These are phyloP conservation scores for Ennomos quercinarius DNA, from an alignment of 2,888 invertebrate species.

Conservation along the genomic window DNA sequence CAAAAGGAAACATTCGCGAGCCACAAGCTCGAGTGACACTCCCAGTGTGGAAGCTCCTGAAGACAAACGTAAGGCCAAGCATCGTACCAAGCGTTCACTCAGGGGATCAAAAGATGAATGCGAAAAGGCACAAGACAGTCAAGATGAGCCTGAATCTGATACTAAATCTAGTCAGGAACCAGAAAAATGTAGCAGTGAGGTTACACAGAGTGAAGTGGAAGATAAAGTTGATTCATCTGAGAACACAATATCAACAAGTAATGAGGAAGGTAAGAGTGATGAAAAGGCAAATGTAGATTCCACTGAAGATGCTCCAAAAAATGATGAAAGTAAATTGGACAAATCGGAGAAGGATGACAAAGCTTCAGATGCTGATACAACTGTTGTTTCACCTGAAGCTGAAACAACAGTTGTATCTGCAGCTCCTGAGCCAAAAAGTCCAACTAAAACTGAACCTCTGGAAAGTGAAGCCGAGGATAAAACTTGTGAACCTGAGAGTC, in stretches of 20 bases:
- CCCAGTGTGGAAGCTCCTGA: conserved; percentile 74
- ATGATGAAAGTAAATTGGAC: conserved; percentile 37
- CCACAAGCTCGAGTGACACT: conserved; percentile 80
- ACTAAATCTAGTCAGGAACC: conserved; percentile 38
- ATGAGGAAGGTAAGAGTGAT: conserved; percentile 28
- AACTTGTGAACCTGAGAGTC: conserved; percentile 35
- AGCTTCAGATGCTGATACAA: conserved; percentile 61
- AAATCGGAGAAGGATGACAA: conserved; percentile 41
- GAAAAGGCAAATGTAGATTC: conserved; percentile 35
- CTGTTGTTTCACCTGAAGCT: conserved; percentile 65
- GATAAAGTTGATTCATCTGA: conserved; percentile 38
- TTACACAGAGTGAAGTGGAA: conserved; percentile 55
- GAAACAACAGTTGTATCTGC: conserved; percentile 58
- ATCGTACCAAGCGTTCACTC: conserved; percentile 65
- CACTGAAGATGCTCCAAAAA: conserved; percentile 35
- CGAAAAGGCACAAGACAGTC: conserved; percentile 67
- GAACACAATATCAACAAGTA: conserved; percentile 38
- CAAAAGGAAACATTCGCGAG: conserved; percentile 79
- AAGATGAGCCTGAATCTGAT: conserved; percentile 58
- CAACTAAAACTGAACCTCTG: conserved; percentile 30
- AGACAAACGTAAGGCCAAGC: conserved; percentile 75
- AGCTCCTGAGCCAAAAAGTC: conserved; percentile 41
- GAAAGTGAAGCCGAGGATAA: conserved; percentile 32
- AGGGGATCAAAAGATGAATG: conserved; percentile 67
- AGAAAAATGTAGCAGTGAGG: conserved; percentile 50